phyloP scores from a whole-genome alignment of 2,113 vertebrate species.

The Hydrolagus affinis region DNA sequence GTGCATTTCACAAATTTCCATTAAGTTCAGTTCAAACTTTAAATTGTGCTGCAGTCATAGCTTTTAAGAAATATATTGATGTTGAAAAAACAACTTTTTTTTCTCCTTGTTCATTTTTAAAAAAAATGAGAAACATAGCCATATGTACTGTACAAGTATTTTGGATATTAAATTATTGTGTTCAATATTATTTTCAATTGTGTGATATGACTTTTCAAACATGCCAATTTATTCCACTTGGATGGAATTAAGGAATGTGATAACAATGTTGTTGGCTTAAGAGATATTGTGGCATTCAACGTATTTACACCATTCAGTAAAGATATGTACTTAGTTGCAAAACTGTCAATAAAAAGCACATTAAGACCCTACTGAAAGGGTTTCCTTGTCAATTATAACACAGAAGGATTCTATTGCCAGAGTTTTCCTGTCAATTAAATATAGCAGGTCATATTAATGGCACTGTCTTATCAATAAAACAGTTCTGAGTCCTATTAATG shows the following conservation, averaged over 20 bases:
- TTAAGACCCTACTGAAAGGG: conserved; percentile 52
- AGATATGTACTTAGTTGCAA: conserved; percentile 41
- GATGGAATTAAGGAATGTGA: neutral
- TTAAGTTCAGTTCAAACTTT: neutral
- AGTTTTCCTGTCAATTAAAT: conserved; percentile 58
- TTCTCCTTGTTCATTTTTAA: conserved; percentile 50
- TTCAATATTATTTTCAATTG: neutral
- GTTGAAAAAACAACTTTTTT: conserved; percentile 39
- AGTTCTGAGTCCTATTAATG: conserved; percentile 61
- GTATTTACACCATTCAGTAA: conserved; percentile 45
- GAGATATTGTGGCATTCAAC: conserved; percentile 36
- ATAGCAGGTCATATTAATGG: conserved; percentile 59
- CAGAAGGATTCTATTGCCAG: conserved; percentile 47
- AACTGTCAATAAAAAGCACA: conserved; percentile 55
- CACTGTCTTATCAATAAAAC: conserved; percentile 55
- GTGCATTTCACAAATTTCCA: neutral
- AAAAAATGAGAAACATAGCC: conserved; percentile 49
- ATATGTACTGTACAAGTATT: conserved; percentile 22
- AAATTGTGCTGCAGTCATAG: neutral
- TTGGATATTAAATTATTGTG: conserved; percentile 30
- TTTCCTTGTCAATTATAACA: conserved; percentile 54
- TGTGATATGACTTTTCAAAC: neutral
- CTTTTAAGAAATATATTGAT: neutral
- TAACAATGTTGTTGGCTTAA: neutral
- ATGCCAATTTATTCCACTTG: conserved; percentile 5